Conservation (phyloP, 1,140 invertebrate species). For the Cherax quadricarinatus region DNA sequence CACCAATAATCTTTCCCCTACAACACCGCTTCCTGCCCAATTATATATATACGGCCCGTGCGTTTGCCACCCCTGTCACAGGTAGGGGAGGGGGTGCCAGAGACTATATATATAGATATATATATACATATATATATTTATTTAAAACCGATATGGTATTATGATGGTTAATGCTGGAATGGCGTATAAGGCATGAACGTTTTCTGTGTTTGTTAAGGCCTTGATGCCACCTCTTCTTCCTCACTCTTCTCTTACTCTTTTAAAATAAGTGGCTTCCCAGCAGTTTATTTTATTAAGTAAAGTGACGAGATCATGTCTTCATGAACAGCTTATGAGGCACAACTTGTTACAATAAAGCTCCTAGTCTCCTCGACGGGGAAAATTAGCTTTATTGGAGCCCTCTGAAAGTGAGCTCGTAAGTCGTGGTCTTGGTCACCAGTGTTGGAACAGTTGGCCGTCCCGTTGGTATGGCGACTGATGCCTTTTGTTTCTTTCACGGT, state of each 20-base stretch:
- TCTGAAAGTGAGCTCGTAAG: constrained; percentile 7
- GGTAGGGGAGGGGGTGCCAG: constrained; percentile 39
- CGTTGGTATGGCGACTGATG: constrained; percentile 37
- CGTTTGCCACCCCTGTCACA: constrained; percentile 58
- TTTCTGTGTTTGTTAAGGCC: constrained; percentile 62
- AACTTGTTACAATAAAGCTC: constrained; percentile 50
- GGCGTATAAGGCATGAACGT: constrained; percentile 71
- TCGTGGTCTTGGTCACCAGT: constrained; percentile 38
- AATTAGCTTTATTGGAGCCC: constrained; percentile 57
- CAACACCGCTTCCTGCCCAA: not conserved
- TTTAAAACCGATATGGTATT: constrained; percentile 56
- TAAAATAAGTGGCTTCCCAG: constrained; percentile 57
- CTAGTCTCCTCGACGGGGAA: constrained; percentile 43
- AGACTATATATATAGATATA: constrained; percentile 57
- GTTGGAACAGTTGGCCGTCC: constrained; percentile 31
- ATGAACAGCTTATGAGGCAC: constrained; percentile 31
- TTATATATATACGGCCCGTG: constrained; percentile 11
- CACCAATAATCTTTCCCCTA: not conserved
- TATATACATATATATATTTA: constrained; percentile 42
- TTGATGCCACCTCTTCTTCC: constrained; percentile 53
- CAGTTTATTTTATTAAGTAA: constrained; percentile 29
- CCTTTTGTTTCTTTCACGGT: constrained; percentile 40
- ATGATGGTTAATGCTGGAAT: constrained; percentile 70
- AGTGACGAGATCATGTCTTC: constrained; percentile 55
- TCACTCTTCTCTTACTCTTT: constrained; percentile 42